These are phyloP conservation scores for Clanis bilineata DNA, from an alignment of 2,888 invertebrate genomes.

Conservation along the genomic window DNA sequence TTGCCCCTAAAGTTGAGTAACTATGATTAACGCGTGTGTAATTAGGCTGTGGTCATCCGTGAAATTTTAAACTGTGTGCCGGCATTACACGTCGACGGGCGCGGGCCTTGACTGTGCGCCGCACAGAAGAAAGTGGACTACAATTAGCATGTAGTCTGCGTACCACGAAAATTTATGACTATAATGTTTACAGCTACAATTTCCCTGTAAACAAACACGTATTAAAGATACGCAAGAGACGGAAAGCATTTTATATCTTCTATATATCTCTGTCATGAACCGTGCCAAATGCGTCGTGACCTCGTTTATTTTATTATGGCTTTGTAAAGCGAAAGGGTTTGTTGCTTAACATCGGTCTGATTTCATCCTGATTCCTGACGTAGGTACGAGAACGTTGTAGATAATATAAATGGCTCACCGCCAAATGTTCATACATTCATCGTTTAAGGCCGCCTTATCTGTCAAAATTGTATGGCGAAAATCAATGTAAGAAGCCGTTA, in stretches of 20 bases:
- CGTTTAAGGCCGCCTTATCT: too few species aligned
- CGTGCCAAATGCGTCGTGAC: background rate
- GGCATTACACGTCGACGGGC: slow-evolving; percentile 25
- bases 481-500: too few species aligned
- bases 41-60: slow-evolving; percentile 11
- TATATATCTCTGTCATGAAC: background rate
- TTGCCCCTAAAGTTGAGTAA: background rate
- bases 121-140: slow-evolving; percentile 54
- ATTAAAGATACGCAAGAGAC: background rate
- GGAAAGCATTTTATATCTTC: background rate
- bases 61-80: slow-evolving; percentile 22
- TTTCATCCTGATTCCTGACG: background rate
- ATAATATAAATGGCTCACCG: too few species aligned
- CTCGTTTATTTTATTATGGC: background rate
- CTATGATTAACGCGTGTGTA: background rate
- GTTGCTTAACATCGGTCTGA: background rate
- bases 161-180: slow-evolving; percentile 25
- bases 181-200: slow-evolving; percentile 21
- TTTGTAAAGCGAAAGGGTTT: background rate
- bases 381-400: background rate
- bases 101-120: slow-evolving; percentile 42
- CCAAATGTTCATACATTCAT: too few species aligned
- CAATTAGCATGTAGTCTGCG: slow-evolving; percentile 46
- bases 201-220: background rate
- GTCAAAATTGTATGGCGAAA: too few species aligned